phyloP scores from a whole-genome alignment of 2,888 invertebrate species.

The Trimorus sp. region DNA sequence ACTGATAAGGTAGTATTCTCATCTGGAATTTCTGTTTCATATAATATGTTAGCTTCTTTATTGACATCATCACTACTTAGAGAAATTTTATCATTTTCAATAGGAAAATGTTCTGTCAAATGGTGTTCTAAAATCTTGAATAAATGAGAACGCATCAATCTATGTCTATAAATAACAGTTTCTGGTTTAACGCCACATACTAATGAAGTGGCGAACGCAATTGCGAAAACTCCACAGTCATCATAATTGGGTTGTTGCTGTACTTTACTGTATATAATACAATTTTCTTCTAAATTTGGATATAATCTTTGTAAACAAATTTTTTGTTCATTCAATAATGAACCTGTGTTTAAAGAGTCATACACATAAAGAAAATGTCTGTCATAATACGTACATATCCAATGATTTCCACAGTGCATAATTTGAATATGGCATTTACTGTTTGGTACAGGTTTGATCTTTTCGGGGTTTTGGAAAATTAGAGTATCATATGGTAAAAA shows the following conservation, averaged over 20 bases:
- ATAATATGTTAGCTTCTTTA: too few species aligned
- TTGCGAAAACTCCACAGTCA: slow-evolving; percentile 39
- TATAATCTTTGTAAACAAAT: slow-evolving; percentile 1
- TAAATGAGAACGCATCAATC: slow-evolving; percentile 14
- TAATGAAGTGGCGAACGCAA: slow-evolving; percentile 28
- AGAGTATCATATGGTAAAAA: not conserved
- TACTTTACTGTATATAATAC: slow-evolving; percentile 15
- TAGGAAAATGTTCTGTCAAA: slow-evolving; percentile 27
- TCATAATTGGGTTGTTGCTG: slow-evolving; percentile 22
- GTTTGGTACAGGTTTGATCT: slow-evolving; percentile 15
- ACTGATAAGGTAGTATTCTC: too few species aligned
- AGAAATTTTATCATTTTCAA: not conserved
- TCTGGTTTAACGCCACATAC: slow-evolving; percentile 10
- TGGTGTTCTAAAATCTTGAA: slow-evolving; percentile 25
- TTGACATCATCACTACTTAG: too few species aligned
- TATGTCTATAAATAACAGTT: slow-evolving; percentile 9
- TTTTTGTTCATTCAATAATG: slow-evolving; percentile 24
- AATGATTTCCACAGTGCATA: slow-evolving; percentile 24
- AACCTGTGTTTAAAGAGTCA: slow-evolving; percentile 18
- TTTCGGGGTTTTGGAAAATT: slow-evolving; percentile 3
- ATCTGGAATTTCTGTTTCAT: too few species aligned
- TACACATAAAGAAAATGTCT: slow-evolving; percentile 7
- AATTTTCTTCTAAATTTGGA: slow-evolving; percentile 18
- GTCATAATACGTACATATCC: slow-evolving; percentile 31
- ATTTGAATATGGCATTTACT: slow-evolving; percentile 23